Base-by-base conservation (phyloP, 1,140 invertebrate species). In the Drosophila quadrilineata region DNA sequence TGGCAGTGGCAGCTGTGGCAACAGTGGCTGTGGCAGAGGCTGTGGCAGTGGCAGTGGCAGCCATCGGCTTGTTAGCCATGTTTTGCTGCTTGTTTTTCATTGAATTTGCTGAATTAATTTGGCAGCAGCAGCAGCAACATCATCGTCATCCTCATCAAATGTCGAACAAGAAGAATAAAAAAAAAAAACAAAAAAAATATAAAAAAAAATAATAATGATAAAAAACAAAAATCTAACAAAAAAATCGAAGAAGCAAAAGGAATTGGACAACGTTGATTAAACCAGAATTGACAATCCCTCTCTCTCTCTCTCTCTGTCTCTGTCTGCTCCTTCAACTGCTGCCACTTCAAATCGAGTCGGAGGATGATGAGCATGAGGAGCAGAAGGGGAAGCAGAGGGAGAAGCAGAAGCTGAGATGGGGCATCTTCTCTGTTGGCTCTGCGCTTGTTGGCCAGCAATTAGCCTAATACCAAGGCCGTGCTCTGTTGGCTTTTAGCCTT, bases 51-150 rank as follows among this genome's bases (percentile, higher is more conserved):
- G 35, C 45, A 60, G 14, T 16, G 49, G 36, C 21, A 79, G 59
- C n/a, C 54, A 82, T 52, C 52, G 54, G 29, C 45, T 74, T 79
- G 75, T 75, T 79, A 66, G 75, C 75, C 75, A 75, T 79, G 75
- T 75, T 71, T 62, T 71, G 75, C 71, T 79, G 71, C 77, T 84
- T 76, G 76, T 85, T 84, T 84, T 84, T 84, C n/a, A 84, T 84
- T 84, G 77, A 84, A 84, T 84, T 84, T 84, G 79, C 74, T 73
- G 77, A 84, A 84, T 84, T 84, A 84, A 84, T 84, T 84, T 77
- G 77, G 59, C 65, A 70, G 59, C 73, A 76, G 66, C 56, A 41
- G 50, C 64, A 66, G 50, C 69, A 62, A 21, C 14, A 24, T 26
- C 12, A 48, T 16, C 24, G 38, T 45, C 50, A 53, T 8, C 21